Percentiles rank a stretch among this genome's conserved stretches.
Conservation (phyloP, 2,888 invertebrate genomes). For the Drosophila borealis region DNA sequence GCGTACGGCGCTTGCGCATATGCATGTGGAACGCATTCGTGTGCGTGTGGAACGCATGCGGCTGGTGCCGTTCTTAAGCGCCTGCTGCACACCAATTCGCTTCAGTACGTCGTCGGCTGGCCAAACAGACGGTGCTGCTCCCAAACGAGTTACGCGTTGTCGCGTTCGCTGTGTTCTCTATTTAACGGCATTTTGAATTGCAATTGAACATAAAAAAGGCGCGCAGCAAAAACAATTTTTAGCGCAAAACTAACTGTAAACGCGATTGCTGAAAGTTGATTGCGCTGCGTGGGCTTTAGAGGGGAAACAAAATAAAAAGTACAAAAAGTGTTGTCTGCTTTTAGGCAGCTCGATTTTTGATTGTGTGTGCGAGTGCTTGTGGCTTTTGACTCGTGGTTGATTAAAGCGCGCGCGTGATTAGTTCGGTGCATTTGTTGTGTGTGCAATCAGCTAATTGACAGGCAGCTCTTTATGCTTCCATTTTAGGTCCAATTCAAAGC, state of each 20-base stretch:
- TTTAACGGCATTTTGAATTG: slow-evolving; percentile 71
- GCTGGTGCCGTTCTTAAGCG: slow-evolving; percentile 54
- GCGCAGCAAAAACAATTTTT: slow-evolving; percentile 45
- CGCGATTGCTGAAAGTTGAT: slow-evolving; percentile 36
- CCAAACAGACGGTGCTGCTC: slow-evolving; percentile 46
- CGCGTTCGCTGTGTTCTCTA: slow-evolving; percentile 13
- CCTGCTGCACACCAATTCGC: slow-evolving; percentile 19
- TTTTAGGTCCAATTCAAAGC: slow-evolving; percentile 23
- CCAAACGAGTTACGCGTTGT: slow-evolving; percentile 11
- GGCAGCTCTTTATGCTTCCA: slow-evolving; percentile 20
- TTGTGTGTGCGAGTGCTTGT: slow-evolving; percentile 45
- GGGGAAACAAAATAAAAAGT: slow-evolving; percentile 9
- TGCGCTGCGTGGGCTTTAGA: slow-evolving; percentile 40
- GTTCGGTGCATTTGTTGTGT: slow-evolving; percentile 49
- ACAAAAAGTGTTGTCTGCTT: slow-evolving; percentile 60
- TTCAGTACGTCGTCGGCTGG: slow-evolving; percentile 72
- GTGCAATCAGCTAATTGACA: slow-evolving; percentile 66
- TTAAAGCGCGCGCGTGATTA: slow-evolving; percentile 69
- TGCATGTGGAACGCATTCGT: slow-evolving; percentile 21
- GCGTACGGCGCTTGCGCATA: slow-evolving; percentile 63
- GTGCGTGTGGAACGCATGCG: slow-evolving; percentile 53
- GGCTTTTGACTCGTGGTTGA: slow-evolving; percentile 47
- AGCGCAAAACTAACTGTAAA: slow-evolving; percentile 33
- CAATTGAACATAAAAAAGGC: slow-evolving; percentile 43
- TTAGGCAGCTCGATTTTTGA: slow-evolving; percentile 60